A percentile compares a stretch with the other conserved stretches of the same genome.
These are phyloP conservation scores for Parazoanthus darwini DNA, from an alignment of 92 coral and sea anemone genomes.

Conservation along the genomic window DNA sequence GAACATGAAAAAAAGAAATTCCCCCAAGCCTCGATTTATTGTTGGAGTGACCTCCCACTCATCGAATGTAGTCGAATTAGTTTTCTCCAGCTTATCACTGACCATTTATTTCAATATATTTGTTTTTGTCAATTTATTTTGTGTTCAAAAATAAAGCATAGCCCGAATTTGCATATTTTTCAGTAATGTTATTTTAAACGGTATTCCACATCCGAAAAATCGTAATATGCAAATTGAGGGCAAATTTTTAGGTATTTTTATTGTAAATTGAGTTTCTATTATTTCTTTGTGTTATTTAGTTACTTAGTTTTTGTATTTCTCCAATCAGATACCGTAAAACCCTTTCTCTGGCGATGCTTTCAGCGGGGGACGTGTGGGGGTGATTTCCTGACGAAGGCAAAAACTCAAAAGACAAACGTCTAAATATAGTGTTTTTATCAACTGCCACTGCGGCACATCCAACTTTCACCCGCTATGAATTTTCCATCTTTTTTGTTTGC, in stretches of 20 bases:
- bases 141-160: neutral
- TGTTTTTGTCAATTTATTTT: neutral
- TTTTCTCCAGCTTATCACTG: neutral
- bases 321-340: constrained; percentile 8
- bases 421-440: neutral
- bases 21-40: constrained; percentile 6
- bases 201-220: neutral
- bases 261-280: constrained; percentile 16
- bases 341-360: neutral
- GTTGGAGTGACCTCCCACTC: constrained; percentile 15
- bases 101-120: neutral
- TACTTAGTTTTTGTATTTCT: constrained; percentile 1
- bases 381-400: neutral
- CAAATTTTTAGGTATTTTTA: neutral
- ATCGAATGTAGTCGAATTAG: neutral
- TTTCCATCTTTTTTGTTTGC: neutral
- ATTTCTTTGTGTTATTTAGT: neutral
- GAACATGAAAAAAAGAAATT: constrained; percentile 4
- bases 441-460: neutral
- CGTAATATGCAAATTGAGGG: constrained; percentile 24
- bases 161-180: neutral
- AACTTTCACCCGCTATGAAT: neutral
- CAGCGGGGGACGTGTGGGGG: neutral
- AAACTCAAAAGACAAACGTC: neutral
- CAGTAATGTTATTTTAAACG: constrained; percentile 12